Conservation (phyloP, 2,113 vertebrate species). For the Barbus barbus region DNA sequence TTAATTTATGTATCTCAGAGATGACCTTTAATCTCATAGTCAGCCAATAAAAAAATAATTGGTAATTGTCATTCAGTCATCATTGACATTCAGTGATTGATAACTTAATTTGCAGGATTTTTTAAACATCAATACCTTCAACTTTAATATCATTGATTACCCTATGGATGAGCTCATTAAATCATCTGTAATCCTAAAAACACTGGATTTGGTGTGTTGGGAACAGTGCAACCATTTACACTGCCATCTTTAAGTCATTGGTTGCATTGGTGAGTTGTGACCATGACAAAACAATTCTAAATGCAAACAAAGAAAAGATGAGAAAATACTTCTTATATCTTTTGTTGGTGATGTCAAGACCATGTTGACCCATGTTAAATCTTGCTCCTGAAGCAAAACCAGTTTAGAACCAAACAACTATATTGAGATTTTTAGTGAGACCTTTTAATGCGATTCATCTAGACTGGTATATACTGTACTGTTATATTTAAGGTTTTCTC, state of each 20-base stretch:
- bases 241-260: too few relatives aligned
- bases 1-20: not conserved
- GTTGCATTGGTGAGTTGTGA: too few relatives aligned
- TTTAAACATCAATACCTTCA: not conserved
- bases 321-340: too few relatives aligned
- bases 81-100: not conserved
- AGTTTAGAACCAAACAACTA: not conserved
- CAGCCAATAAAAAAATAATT: too few relatives aligned
- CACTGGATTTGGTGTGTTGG: slow-evolving; percentile 1
- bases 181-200: slow-evolving; percentile 14
- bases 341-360: too few relatives aligned
- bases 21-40: not conserved
- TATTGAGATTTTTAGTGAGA: not conserved
- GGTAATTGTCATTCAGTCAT: not conserved
- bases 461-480: not conserved
- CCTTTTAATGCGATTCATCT: not conserved
- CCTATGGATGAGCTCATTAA: slow-evolving; percentile 3
- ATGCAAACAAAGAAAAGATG: too few relatives aligned
- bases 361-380: not conserved
- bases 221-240: not conserved
- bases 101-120: not conserved
- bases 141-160: slow-evolving; percentile 15
- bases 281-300: too few relatives aligned
- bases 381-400: not conserved
- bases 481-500: not conserved